Conservation (phyloP, 2,113 vertebrate genomes). For the Tragulus kanchil region DNA sequence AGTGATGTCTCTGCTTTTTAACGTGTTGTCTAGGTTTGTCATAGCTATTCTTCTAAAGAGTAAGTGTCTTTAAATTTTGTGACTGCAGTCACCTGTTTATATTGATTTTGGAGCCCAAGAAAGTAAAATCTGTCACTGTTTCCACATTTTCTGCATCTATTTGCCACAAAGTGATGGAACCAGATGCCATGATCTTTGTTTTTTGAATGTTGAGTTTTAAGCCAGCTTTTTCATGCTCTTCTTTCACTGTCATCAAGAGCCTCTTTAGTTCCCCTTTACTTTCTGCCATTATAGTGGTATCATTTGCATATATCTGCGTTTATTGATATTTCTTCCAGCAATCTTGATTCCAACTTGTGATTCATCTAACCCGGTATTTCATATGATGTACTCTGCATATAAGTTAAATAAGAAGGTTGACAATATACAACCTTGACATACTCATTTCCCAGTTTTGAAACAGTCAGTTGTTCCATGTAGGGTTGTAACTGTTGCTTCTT, state of each 20-base stretch:
- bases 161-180: neutral
- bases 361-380: neutral
- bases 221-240: neutral
- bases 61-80: neutral
- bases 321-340: neutral
- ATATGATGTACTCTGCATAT: neutral
- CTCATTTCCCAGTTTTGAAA: neutral
- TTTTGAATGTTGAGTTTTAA: neutral
- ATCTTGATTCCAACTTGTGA: neutral
- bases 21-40: neutral
- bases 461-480: neutral
- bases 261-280: neutral
- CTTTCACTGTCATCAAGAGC: neutral
- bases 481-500: neutral
- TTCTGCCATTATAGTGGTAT: neutral
- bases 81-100: neutral
- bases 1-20: neutral
- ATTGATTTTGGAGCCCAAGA: neutral
- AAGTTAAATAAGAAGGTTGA: neutral
- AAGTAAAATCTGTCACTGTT: neutral
- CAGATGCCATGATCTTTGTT: neutral
- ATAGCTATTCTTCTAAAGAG: neutral
- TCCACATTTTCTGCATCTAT: neutral
- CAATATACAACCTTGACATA: rapidly evolving
- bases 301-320: neutral